These are phyloP conservation scores for Tetraodon nigroviridis DNA, from an alignment of 2,113 vertebrate genomes.

Conservation along the genomic window DNA sequence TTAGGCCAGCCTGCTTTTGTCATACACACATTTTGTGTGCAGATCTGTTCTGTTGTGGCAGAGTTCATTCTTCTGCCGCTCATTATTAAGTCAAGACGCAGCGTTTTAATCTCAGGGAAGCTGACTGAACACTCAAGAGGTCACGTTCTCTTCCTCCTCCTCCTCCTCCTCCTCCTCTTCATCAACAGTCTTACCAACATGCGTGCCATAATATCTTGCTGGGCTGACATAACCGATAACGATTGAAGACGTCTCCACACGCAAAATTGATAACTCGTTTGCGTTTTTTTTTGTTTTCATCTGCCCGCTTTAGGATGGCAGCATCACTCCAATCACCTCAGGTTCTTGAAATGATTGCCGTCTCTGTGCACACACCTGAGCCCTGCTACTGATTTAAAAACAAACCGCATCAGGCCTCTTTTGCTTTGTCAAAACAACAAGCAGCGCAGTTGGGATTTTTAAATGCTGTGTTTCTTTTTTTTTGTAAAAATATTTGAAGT, in stretches of 20 bases:
- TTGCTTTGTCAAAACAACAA: constrained; percentile 2
- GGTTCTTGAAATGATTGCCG: constrained; percentile 36
- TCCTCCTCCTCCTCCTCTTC: background rate
- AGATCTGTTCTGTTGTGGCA: constrained; percentile 13
- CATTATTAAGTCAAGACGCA: constrained; percentile 3
- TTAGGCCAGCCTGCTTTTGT: constrained; percentile 38
- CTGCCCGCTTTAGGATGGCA: background rate
- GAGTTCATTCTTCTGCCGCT: background rate
- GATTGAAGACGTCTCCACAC: too few relatives aligned
- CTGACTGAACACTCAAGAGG: constrained; percentile 8
- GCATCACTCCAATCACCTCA: constrained; percentile 35
- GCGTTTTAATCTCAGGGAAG: constrained; percentile 7
- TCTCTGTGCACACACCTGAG: constrained; percentile 18
- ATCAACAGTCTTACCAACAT: background rate
- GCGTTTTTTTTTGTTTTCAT: too few relatives aligned
- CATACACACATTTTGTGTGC: constrained; percentile 30
- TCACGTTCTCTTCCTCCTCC: background rate
- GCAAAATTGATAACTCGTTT: too few relatives aligned
- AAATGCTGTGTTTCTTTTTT: background rate
- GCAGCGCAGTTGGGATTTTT: background rate
- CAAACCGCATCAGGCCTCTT: constrained; percentile 12
- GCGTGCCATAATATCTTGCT: background rate
- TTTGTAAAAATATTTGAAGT: background rate
- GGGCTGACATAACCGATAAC: too few relatives aligned
- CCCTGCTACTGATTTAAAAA: constrained; percentile 29